Percentiles rank a stretch among this genome's conserved stretches.
Conservation (phyloP, 1,140 invertebrate species). For the Acyrthosiphon pisum region DNA sequence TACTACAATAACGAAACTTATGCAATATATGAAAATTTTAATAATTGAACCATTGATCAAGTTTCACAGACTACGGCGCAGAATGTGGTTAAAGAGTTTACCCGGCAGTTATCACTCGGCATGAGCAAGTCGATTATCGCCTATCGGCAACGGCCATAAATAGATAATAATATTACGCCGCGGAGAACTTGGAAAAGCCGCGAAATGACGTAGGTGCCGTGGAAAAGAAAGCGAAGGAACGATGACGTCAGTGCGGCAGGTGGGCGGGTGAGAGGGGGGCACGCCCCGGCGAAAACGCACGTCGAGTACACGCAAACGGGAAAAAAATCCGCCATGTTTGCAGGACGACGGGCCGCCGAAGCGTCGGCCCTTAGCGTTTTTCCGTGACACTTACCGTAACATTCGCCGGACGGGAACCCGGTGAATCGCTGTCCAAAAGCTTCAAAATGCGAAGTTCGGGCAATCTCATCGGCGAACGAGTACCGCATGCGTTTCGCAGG, state of each 20-base stretch:
- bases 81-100: not conserved
- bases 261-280: not conserved
- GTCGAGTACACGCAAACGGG: not conserved
- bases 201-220: not conserved
- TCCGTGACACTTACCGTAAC: conserved; percentile 32
- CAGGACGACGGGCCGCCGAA: not conserved
- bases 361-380: not conserved
- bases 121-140: not conserved
- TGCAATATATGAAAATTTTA: not conserved
- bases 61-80: not conserved
- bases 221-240: conserved; percentile 30
- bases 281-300: conserved; percentile 30
- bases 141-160: not conserved
- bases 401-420: conserved; percentile 47
- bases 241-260: not conserved
- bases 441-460: conserved; percentile 43
- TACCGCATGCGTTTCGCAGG: conserved; percentile 55
- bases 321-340: conserved; percentile 40
- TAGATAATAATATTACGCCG: not conserved
- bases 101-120: not conserved
- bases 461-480: conserved; percentile 48
- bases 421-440: conserved; percentile 39
- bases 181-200: not conserved
- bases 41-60: not conserved
- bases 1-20: not conserved